Percentiles rank a stretch among this genome's conserved stretches.
These are phyloP conservation scores for Exocentrus adspersus DNA, from an alignment of 2,888 invertebrate species.

Conservation along the genomic window DNA sequence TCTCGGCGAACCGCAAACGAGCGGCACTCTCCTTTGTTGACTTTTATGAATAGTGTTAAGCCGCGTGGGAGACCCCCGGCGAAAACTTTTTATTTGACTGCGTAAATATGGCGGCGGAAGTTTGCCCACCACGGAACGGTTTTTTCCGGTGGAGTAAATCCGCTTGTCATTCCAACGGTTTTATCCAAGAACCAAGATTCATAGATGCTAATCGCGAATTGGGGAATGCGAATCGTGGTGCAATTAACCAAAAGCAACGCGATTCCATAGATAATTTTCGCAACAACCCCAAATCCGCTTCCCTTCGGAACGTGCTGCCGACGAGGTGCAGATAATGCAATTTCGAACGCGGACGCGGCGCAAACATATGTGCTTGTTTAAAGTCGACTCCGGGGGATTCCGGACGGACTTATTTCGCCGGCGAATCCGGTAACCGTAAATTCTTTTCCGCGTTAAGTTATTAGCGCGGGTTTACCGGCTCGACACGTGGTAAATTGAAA, in stretches of 20 bases:
- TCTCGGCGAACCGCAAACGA: conserved; percentile 30
- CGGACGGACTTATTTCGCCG: background rate
- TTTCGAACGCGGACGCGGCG: conserved; percentile 10
- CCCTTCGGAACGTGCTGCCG: conserved; percentile 15
- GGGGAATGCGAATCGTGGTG: too few relatives aligned
- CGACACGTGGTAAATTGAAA: background rate
- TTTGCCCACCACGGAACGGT: background rate
- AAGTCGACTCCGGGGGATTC: conserved; percentile 6
- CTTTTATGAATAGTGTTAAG: conserved; percentile 29
- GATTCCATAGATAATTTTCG: too few relatives aligned
- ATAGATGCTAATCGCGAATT: too few relatives aligned
- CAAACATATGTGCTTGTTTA: conserved; percentile 16
- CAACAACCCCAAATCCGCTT: background rate
- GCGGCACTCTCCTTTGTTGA: conserved; percentile 32
- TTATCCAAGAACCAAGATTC: too few relatives aligned
- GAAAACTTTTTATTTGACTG: conserved; percentile 16
- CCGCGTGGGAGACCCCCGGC: background rate
- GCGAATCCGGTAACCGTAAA: conserved; percentile 5
- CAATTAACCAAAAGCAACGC: too few relatives aligned
- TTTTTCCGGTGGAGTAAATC: too few relatives aligned
- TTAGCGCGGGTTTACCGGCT: background rate
- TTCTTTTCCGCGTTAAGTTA: background rate
- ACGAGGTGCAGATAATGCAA: conserved; percentile 7
- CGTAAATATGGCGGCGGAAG: background rate
- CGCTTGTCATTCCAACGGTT: too few relatives aligned